Percentiles rank a stretch among this genome's conserved stretches.
These are phyloP conservation scores for Pipistrellus pipistrellus DNA, from an alignment of 2,797 vertebrate species.

Conservation along the genomic window DNA sequence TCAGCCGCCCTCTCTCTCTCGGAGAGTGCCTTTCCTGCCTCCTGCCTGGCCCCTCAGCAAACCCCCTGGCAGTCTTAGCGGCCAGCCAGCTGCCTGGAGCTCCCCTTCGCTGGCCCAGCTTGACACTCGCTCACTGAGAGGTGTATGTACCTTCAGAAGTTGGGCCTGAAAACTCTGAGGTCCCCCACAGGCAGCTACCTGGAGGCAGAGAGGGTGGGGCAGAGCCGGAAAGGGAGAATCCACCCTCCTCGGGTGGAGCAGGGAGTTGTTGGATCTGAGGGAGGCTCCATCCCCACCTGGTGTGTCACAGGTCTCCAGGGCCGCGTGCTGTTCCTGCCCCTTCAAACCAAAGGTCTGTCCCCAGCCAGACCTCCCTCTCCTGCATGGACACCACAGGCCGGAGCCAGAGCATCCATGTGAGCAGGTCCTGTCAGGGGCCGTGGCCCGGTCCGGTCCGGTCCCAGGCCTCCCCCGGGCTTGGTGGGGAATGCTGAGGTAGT, in stretches of 20 bases:
- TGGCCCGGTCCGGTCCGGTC: not conserved
- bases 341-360: not conserved
- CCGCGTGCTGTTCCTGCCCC: not conserved
- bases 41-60: not conserved
- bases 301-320: conserved; percentile 60
- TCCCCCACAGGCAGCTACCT: not conserved
- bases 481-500: not conserved
- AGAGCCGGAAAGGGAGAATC: conserved; percentile 56
- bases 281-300: conserved; percentile 30
- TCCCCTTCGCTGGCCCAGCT: not conserved
- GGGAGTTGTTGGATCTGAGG: conserved; percentile 47
- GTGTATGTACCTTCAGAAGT: conserved; percentile 23
- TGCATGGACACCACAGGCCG: not conserved
- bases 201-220: conserved; percentile 59
- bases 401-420: conserved; percentile 37
- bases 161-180: not conserved
- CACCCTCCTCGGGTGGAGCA: conserved; percentile 66
- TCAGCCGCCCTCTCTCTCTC: not conserved
- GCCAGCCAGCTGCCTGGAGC: not conserved
- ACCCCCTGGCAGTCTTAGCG: not conserved
- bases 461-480: not conserved
- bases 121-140: not conserved
- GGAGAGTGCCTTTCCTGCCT: not conserved
- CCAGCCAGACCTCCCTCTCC: not conserved
- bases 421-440: not conserved